phyloP scores from a whole-genome alignment of 2,888 invertebrate genomes.

The Pheosia gnoma region DNA sequence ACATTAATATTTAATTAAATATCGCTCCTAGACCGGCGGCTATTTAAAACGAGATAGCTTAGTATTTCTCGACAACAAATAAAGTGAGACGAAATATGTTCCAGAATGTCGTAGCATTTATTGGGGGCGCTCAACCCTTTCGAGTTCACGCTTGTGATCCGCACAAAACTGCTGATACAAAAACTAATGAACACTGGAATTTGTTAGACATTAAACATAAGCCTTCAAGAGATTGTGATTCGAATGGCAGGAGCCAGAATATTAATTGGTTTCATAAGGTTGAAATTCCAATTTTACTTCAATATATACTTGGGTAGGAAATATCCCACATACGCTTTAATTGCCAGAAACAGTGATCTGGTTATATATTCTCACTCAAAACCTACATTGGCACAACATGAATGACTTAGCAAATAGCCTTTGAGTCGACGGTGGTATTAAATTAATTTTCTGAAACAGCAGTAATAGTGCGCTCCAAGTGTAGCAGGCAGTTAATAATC shows the following conservation, averaged over 20 bases:
- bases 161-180: slow-evolving; percentile 23
- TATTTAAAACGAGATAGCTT: slow-evolving; percentile 7
- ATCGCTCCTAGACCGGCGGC: background rate
- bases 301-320: no score
- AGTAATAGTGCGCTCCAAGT: slow-evolving; percentile 34
- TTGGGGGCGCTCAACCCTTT: slow-evolving; percentile 24
- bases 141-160: slow-evolving; percentile 13
- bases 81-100: slow-evolving; percentile 27
- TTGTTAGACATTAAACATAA: background rate
- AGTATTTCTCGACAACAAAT: slow-evolving; percentile 24
- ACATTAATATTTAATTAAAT: background rate
- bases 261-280: background rate
- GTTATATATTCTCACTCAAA: background rate
- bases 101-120: slow-evolving; percentile 29
- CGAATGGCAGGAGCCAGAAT: background rate
- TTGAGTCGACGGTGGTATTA: slow-evolving; percentile 32
- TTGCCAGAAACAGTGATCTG: background rate
- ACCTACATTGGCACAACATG: slow-evolving; percentile 3
- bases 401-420: slow-evolving; percentile 30
- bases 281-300: no score
- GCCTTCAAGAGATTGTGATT: background rate
- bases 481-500: slow-evolving; percentile 42
- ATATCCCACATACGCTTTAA: background rate
- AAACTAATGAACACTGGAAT: slow-evolving; percentile 16
- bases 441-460: slow-evolving; percentile 37